Base-by-base conservation (phyloP, 2,888 invertebrate species). In the Macrophya annulata region DNA sequence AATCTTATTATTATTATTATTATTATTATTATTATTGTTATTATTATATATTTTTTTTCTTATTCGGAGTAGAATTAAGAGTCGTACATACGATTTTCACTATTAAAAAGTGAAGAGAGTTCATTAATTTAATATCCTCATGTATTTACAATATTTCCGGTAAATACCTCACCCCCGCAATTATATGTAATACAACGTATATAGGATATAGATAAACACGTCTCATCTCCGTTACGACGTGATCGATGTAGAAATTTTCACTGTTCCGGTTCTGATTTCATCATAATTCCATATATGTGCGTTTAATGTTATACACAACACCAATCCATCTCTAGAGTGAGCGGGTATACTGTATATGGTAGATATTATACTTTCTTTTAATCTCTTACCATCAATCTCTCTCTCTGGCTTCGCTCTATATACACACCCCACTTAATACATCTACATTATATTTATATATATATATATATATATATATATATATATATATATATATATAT, bases 251-350 rank as follows among this genome's bases (percentile, higher is more conserved):
- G 77, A 77, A 77, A 77, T 77, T 77, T 9, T 17, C 45, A 37
- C 17, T 37, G 77, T 77, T 55, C 77, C 77, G 77, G 77, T 10
- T 77, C 77, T 17, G 55, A 77, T 77, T 77, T 77, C 77, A 77
- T 77, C 74, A 77, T 31, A 31, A 37, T 74, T 43, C 37, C n/a
- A 37, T 77, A 51, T 31, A 25, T 12, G 31, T 37, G 40, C 74
- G 43, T 43, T 43, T 17, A 68, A 21, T 10, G 17, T 17, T 43
- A 21, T 43, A 74, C 74, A 25, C 45, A 31, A 74, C 77, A 77
- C 77, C 40, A 37, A 77, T 77, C 77, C 77, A 77, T 77, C 77
- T 77, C 77, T 17, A 15, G 5, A 37, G 37, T 31, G 10, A 12
- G 17, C 51, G 25, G 31, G 17, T 51, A 8, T n/a, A n/a, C n/a